Conservation (phyloP, 1,140 invertebrate genomes). For the Heliconius eleuchia region DNA sequence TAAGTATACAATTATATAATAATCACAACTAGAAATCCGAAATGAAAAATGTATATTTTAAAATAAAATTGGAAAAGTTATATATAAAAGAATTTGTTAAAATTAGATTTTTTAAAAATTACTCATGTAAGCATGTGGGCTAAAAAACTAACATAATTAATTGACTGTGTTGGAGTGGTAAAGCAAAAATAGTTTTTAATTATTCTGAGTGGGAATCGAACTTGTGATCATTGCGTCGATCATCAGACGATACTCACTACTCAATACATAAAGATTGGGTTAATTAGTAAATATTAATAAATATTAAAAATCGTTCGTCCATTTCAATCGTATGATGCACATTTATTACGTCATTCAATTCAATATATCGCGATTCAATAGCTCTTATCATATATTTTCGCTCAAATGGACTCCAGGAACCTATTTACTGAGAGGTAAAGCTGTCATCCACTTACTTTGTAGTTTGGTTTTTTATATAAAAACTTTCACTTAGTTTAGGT, state of each 20-base stretch:
- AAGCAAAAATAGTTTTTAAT: no score
- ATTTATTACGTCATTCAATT: slow-evolving; percentile 34
- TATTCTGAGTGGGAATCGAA: not conserved
- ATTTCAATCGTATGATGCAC: slow-evolving; percentile 4
- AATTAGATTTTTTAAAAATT: no score
- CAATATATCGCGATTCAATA: slow-evolving; percentile 27
- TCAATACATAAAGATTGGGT: not conserved
- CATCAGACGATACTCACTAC: not conserved
- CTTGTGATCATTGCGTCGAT: not conserved
- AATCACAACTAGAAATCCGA: no score
- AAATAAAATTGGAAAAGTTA: no score
- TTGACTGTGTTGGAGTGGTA: no score
- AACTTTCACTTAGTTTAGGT: not conserved
- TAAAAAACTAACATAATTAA: no score
- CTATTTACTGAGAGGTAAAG: slow-evolving; percentile 33
- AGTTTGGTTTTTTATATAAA: not conserved
- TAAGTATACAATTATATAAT: no score
- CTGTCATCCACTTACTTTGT: slow-evolving; percentile 1
- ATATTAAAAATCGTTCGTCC: not conserved
- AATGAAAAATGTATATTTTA: no score
- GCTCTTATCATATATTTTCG: slow-evolving; percentile 34
- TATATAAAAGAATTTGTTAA: no score
- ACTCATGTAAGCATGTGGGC: no score
- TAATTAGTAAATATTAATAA: slow-evolving; percentile 8
- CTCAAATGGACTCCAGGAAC: slow-evolving; percentile 32